Percentiles rank a stretch among this genome's conserved stretches.
Conservation (phyloP, 2,888 invertebrate species). For the Nasonovia ribisnigri region DNA sequence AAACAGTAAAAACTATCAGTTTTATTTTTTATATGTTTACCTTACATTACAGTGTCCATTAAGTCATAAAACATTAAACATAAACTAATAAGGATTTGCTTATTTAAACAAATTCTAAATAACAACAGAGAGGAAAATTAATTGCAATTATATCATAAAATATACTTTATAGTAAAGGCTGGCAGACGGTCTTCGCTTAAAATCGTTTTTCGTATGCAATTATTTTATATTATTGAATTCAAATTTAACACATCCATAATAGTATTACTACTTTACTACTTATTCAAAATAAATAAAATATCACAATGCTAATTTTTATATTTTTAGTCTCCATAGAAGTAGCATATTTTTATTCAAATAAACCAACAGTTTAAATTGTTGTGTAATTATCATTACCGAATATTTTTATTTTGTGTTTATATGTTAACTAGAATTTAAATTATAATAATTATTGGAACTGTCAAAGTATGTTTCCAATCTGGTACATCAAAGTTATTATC, state of each 20-base stretch:
- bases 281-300: neutral
- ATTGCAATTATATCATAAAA: too few species aligned
- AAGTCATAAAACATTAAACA: neutral
- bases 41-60: neutral
- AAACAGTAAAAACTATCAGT: neutral
- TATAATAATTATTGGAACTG: neutral
- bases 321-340: neutral
- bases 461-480: neutral
- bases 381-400: neutral
- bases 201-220: too few species aligned
- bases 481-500: neutral
- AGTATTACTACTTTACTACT: neutral
- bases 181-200: too few species aligned
- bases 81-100: neutral
- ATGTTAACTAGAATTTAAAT: neutral
- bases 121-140: neutral
- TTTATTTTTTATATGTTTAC: neutral
- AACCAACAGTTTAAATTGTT: neutral
- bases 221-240: too few species aligned
- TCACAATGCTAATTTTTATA: neutral
- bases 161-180: too few species aligned
- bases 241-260: too few species aligned
- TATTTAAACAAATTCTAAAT: neutral
- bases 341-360: neutral
- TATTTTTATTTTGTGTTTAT: neutral